A percentile compares a stretch with the other conserved stretches of the same genome.
Evolutionary conservation across 53 echinoderm and acorn worm species (phyloP).

Genomic region (Glandiceps talaboti): DNA sequence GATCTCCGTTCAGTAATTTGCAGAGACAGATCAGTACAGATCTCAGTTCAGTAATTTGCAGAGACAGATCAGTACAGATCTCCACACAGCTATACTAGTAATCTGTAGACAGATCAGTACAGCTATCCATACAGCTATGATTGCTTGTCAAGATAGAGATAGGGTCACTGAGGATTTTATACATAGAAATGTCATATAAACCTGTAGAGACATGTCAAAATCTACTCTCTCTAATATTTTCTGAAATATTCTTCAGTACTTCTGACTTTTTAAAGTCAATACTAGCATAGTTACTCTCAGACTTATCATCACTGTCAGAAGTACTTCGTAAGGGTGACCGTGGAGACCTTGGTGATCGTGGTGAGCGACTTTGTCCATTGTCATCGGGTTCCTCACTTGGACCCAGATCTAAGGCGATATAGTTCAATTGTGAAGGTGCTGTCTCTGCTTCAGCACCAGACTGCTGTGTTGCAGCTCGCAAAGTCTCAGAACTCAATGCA

Average conservation of each 20-base stretch:
- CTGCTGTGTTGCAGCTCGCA: background rate
- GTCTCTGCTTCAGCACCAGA: conserved; percentile 5
- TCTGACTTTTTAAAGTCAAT: conserved; percentile 97
- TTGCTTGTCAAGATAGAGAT: no score
- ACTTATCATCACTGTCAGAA: conserved; percentile 60
- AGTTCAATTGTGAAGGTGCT: conserved; percentile 75
- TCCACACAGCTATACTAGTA: no score
- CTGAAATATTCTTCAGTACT: conserved; percentile 49
- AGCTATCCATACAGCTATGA: no score
- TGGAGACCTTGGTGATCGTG: conserved; percentile 27
- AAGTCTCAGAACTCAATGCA: background rate
- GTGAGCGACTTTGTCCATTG: conserved; percentile 20
- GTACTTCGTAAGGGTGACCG: conserved; percentile 56
- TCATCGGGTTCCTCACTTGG: conserved; percentile 13
- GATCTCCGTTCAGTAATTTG: no score
- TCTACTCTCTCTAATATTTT: conserved; percentile 52
- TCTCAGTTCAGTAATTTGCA: no score
- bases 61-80: no score
- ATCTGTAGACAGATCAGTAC: no score
- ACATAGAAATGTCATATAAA: no score
- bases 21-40: no score
- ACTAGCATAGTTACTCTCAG: conserved; percentile 64
- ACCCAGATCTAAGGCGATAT: conserved; percentile 79
- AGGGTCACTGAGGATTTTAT: no score
- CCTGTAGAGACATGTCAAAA: no score